These are phyloP conservation scores for Cheilinus undulatus DNA, from an alignment of 2,113 vertebrate genomes.

Conservation along the genomic window DNA sequence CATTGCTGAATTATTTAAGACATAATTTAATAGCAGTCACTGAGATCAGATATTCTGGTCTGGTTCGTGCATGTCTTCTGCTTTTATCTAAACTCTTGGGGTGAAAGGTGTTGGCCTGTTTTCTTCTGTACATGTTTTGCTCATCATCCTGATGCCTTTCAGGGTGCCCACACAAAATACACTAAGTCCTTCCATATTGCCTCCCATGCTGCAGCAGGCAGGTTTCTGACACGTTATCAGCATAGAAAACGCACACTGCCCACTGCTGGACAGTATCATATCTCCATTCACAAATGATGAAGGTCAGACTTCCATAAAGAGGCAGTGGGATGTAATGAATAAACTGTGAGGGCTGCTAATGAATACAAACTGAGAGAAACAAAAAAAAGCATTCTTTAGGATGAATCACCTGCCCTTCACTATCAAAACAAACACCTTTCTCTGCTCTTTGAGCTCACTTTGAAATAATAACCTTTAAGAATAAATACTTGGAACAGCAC, in stretches of 20 bases:
- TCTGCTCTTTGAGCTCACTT: slow-evolving; percentile 6
- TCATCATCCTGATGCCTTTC: background rate
- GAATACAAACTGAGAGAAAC: background rate
- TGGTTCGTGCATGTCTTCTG: background rate
- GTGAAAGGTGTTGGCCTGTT: background rate
- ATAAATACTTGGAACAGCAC: background rate
- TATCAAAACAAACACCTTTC: slow-evolving; percentile 1
- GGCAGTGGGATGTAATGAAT: slow-evolving; percentile 20
- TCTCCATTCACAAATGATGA: slow-evolving; percentile 65
- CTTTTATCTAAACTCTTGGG: background rate
- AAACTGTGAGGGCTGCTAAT: slow-evolving; percentile 1
- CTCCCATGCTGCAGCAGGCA: slow-evolving; percentile 58
- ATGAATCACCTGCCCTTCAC: background rate
- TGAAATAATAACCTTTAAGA: background rate
- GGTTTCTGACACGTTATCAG: slow-evolving; percentile 22
- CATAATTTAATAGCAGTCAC: slow-evolving; percentile 21
- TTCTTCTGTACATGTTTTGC: slow-evolving; percentile 28
- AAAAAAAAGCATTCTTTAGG: background rate
- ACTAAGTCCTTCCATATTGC: slow-evolving; percentile 38
- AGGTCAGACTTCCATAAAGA: slow-evolving; percentile 70
- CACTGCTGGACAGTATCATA: slow-evolving; percentile 74
- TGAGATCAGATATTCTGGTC: slow-evolving; percentile 9
- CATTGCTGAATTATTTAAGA: slow-evolving; percentile 40
- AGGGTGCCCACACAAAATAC: slow-evolving; percentile 37
- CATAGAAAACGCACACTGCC: slow-evolving; percentile 73